These are phyloP conservation scores for Anarrhichthys ocellatus DNA, from an alignment of 2,113 vertebrate genomes.

Conservation along the genomic window DNA sequence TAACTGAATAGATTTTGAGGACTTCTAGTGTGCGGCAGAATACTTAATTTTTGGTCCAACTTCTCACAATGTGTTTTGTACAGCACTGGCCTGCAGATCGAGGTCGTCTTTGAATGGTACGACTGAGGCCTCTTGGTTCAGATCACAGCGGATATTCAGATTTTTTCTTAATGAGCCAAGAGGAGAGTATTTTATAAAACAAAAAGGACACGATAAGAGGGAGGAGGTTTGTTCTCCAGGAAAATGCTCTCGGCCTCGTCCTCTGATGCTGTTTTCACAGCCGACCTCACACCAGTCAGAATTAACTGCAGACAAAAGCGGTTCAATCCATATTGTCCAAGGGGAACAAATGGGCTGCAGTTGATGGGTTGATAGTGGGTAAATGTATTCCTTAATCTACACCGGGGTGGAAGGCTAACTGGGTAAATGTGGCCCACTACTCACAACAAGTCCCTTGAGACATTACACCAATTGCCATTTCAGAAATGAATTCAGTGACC, in stretches of 20 bases:
- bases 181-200: slow-evolving; percentile 48
- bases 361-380: slow-evolving; percentile 66
- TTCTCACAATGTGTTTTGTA: slow-evolving; percentile 19
- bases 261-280: slow-evolving; percentile 46
- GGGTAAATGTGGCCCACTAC: slow-evolving; percentile 79
- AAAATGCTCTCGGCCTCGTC: slow-evolving; percentile 32
- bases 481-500: slow-evolving; percentile 96
- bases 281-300: slow-evolving; percentile 29
- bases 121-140: slow-evolving; percentile 38
- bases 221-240: slow-evolving; percentile 32
- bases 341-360: slow-evolving; percentile 48
- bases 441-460: slow-evolving; percentile 86
- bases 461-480: slow-evolving; percentile 90
- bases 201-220: slow-evolving; percentile 37
- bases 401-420: slow-evolving; percentile 80
- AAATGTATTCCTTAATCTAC: slow-evolving; percentile 85
- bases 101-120: slow-evolving; percentile 44
- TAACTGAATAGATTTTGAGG: neutral
- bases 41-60: slow-evolving; percentile 1
- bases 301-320: slow-evolving; percentile 52
- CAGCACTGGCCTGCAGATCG: slow-evolving; percentile 36
- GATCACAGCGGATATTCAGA: slow-evolving; percentile 40
- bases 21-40: slow-evolving; percentile 3
- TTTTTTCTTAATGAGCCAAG: slow-evolving; percentile 52
- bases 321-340: slow-evolving; percentile 47